phyloP scores from a whole-genome alignment of 2,888 invertebrate genomes.

The Rugalucina vietnamica region DNA sequence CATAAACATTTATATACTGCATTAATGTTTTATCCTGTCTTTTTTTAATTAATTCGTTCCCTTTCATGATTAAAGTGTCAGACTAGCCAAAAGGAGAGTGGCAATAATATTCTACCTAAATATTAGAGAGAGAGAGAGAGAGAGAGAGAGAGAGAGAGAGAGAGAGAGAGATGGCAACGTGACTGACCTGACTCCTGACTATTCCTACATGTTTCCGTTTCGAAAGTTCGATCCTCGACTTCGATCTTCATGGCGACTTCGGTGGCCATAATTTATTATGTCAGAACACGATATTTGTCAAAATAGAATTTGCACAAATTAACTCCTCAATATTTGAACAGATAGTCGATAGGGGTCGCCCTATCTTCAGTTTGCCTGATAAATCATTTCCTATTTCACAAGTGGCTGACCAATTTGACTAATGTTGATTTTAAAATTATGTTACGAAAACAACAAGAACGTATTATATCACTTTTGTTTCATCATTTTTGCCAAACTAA shows the following conservation, averaged over 20 bases:
- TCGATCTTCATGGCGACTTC: neutral
- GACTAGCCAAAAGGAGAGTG: too few species aligned
- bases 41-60: too few species aligned
- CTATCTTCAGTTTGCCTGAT: conserved; percentile 2
- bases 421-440: conserved; percentile 3
- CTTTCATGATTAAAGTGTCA: too few species aligned
- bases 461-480: neutral
- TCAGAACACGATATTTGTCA: neutral
- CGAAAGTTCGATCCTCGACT: neutral
- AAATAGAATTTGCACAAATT: conserved; percentile 4
- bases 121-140: neutral
- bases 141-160: neutral
- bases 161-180: neutral
- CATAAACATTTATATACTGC: too few species aligned
- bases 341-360: conserved; percentile 10
- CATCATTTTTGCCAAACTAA: too few species aligned
- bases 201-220: neutral
- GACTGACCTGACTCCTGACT: neutral
- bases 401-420: neutral
- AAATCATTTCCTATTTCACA: neutral
- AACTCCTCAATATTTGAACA: conserved; percentile 13
- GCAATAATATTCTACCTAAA: too few species aligned
- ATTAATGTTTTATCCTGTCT: too few species aligned
- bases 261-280: conserved; percentile 11
- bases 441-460: neutral